Base-by-base conservation (phyloP, 1,140 invertebrate species). In the Prorops nasuta region DNA sequence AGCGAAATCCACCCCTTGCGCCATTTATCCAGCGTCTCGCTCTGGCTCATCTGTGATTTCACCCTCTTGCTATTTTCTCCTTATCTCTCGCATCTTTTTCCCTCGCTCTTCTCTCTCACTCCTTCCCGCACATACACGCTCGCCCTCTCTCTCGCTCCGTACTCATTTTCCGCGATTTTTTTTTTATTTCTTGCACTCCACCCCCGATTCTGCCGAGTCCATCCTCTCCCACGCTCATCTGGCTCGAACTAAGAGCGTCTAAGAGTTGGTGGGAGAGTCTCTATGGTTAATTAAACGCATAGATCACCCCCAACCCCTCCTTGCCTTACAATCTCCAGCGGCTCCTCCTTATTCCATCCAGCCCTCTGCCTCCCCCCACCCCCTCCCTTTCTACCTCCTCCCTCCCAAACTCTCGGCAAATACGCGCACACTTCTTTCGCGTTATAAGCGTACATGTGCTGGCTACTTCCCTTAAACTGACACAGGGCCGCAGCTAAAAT, bases 261-360 rank as follows among this genome's bases (percentile, higher is more conserved):
- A 72, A 72, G 71, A 72, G 67, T 72, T 59, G 59, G 66, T 66
- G 63, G 64, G 62, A 71, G 69, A 67, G 67, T 72, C 71, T 74
- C 71, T 74, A 73, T 72, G 69, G 72, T 74, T 74, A 74, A 74
- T 74, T 74, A 74, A 73, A 74, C 72, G 71, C 72, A 74, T 74
- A 73, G 71, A 74, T 74, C 72, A 73, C 52, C 59, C 54, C 49
- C 44, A 52, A 41, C 39, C 16, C 42, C 58, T 57, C 44, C 56
- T 51, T 41, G 53, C 48, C 56, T 51, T n/a, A 52, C 58, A 59
- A 60, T 60, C 54, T 60, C 47, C 46, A 49, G 47, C 51, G 40
- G 21, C 58, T 60, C 45, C 41, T 56, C 38, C 56, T 45, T 17
- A 19, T 18, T 28, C 36, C 3, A 3, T 38, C 21, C 20, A 21